phyloP scores from a whole-genome alignment of 2,113 vertebrate species.

The Austrofundulus limnaeus region DNA sequence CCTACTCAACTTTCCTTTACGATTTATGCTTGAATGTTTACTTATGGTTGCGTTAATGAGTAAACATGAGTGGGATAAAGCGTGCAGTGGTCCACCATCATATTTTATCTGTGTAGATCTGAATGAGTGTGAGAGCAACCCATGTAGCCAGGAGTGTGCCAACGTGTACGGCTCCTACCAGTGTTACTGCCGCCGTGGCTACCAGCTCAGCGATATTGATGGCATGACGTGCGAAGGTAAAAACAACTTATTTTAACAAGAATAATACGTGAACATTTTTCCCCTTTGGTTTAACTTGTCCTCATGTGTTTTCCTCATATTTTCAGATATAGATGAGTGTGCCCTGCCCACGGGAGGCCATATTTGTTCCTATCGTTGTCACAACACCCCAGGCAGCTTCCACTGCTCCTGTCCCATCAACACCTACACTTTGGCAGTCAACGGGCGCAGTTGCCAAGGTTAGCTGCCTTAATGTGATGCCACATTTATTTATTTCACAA shows the following conservation, averaged over 20 bases:
- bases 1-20: no score
- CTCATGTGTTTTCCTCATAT: no score
- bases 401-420: constrained; percentile 88
- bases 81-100: no score
- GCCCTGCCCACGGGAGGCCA: constrained; percentile 94
- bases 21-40: no score
- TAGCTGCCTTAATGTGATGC: constrained; percentile 18
- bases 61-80: not conserved
- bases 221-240: constrained; percentile 94
- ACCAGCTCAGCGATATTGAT: constrained; percentile 94
- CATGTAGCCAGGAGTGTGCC: constrained; percentile 95
- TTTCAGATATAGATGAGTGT: constrained; percentile 93
- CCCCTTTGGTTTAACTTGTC: no score
- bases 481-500: not conserved
- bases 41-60: no score
- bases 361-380: constrained; percentile 90
- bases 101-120: constrained; percentile 68
- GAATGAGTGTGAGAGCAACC: constrained; percentile 90
- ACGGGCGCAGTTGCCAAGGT: constrained; percentile 97
- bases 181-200: constrained; percentile 96
- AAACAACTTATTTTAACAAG: constrained; percentile 1
- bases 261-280: not conserved
- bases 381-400: constrained; percentile 92
- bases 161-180: constrained; percentile 97
- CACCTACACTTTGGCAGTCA: constrained; percentile 88